Percentiles rank a stretch among this genome's conserved stretches.
Evolutionary conservation across 2,113 vertebrate species (phyloP).

Genomic region (Scolopax mira): DNA sequence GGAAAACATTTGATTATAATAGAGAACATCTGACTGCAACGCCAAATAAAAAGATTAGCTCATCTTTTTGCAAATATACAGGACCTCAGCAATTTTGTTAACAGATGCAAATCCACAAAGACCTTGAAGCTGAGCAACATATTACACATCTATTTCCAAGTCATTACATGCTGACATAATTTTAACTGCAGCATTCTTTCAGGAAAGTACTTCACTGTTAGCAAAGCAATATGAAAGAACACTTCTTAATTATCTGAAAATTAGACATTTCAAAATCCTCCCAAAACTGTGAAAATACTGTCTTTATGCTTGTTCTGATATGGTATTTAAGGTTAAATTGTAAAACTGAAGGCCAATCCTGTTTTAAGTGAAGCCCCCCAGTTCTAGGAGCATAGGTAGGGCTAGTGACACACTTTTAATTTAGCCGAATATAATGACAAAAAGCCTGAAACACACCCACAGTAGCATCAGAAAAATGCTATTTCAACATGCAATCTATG

Average conservation of each 20-base stretch:
- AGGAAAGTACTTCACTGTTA: neutral
- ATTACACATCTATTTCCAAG: neutral
- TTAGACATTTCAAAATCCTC: neutral
- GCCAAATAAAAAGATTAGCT: neutral
- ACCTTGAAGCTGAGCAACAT: neutral
- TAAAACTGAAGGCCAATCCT: neutral
- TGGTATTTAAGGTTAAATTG: neutral
- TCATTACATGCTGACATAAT: neutral
- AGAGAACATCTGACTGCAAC: neutral
- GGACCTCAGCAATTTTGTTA: neutral
- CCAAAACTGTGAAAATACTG: neutral
- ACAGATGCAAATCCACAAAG: neutral
- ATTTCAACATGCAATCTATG: neutral
- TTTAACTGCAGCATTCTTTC: neutral
- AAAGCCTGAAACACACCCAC: neutral
- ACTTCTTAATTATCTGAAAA: neutral
- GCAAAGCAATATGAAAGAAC: neutral
- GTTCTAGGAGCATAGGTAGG: neutral
- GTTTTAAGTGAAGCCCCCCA: neutral
- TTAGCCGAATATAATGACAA: neutral
- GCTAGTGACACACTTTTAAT: neutral
- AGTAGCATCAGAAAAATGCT: rapidly evolving
- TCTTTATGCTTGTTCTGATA: neutral
- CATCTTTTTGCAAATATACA: neutral
- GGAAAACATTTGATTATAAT: neutral